Percentiles rank a stretch among this genome's conserved stretches.
Evolutionary conservation across 2,797 vertebrate species (phyloP).

Genomic region (Falco biarmicus): DNA sequence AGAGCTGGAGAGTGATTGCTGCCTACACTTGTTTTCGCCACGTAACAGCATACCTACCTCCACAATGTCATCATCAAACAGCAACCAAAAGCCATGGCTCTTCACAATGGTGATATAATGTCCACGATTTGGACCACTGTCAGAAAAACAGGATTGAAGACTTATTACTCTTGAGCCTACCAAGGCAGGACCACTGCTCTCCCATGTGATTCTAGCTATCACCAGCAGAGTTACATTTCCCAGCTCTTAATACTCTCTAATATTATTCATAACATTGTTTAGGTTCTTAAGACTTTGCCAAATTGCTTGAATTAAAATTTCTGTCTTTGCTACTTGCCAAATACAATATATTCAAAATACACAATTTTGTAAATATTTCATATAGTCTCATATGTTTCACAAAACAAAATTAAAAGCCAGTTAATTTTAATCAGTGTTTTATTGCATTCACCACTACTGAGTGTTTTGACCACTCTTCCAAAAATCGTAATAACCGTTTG

Average conservation of each 20-base stretch:
- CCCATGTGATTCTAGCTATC: neutral
- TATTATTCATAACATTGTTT: accelerated
- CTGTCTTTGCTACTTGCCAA: neutral
- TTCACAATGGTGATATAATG: conserved; percentile 96
- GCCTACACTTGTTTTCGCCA: neutral
- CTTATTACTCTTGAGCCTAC: neutral
- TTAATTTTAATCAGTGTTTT: neutral
- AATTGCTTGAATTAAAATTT: neutral
- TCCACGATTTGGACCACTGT: conserved; percentile 90
- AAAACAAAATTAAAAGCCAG: neutral
- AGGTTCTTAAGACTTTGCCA: neutral
- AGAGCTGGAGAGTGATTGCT: neutral
- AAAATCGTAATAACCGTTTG: neutral
- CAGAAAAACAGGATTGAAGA: neutral
- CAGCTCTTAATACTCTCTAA: neutral
- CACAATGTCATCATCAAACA: conserved; percentile 93
- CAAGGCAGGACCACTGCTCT: neutral
- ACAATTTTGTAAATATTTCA: accelerated
- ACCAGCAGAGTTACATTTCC: neutral
- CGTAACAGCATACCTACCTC: conserved; percentile 76
- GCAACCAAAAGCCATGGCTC: conserved; percentile 93
- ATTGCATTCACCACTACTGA: neutral
- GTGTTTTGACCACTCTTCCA: neutral
- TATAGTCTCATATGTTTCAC: accelerated
- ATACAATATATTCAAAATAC: neutral